Evolutionary conservation across 2,113 vertebrate species (phyloP).

Genomic region (Takifugu flavidus): DNA sequence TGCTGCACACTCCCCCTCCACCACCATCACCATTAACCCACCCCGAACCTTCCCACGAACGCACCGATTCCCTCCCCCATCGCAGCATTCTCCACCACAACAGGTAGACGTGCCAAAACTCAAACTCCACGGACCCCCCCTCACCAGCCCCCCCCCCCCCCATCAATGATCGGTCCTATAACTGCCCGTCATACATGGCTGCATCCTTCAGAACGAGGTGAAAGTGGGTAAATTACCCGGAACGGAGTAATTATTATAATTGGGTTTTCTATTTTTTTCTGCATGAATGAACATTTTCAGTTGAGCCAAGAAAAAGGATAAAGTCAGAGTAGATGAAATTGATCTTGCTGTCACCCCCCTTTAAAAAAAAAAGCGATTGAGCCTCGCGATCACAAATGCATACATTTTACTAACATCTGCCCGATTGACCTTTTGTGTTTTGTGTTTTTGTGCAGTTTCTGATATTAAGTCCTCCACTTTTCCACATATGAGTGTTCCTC

Average conservation of each 20-base stretch:
- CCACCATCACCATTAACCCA: neutral
- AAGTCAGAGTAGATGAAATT: neutral
- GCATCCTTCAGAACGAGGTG: slow-evolving; percentile 23
- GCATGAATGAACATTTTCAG: slow-evolving; percentile 33
- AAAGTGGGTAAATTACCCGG: slow-evolving; percentile 39
- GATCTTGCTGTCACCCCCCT: neutral
- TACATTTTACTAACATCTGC: too few species aligned
- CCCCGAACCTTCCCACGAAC: neutral
- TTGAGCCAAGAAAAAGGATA: slow-evolving; percentile 13
- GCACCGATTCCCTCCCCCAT: neutral
- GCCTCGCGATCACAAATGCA: too few species aligned
- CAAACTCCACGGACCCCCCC: neutral
- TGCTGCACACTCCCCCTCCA: slow-evolving; percentile 13
- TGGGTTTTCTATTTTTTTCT: slow-evolving; percentile 42
- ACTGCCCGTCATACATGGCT: slow-evolving; percentile 13
- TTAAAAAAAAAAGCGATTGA: neutral
- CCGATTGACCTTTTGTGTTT: neutral
- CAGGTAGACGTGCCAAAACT: neutral
- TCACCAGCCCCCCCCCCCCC: too few species aligned
- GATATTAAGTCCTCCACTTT: neutral
- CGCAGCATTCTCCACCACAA: neutral
- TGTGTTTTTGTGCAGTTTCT: neutral
- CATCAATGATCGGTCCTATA: neutral
- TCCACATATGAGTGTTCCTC: too few species aligned
- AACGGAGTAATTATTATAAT: slow-evolving; percentile 57